Base-by-base conservation (phyloP, 2,888 invertebrate genomes). In the Pilophorus perplexus region DNA sequence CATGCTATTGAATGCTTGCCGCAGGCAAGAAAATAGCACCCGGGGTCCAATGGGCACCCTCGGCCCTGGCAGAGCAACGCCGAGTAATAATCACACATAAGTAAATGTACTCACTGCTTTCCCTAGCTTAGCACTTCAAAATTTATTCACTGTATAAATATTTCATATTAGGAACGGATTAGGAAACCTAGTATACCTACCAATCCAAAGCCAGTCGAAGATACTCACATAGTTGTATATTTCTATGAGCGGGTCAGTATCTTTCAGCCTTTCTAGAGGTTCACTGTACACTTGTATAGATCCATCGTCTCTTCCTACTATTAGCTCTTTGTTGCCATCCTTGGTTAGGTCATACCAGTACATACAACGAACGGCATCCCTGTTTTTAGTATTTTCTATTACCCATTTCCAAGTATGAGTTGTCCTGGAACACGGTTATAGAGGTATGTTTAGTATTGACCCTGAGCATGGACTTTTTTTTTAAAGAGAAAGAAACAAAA, bases 261-360 rank as follows among this genome's bases (percentile, higher is more conserved):
- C 73, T 25, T 79, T 79, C 67, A 78, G 74, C 1, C 79, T 80
- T 66, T 80, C 80, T 50, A 76, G 78, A 23, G 82, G 79, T 40
- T 83, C 75, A 20, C 82, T 81, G 72, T 90, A 86, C 10, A 94
- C 82, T 71, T 95, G 92, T 59, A 97, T 82, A 37, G 85, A 84
- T 8, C 97, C 97, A 79, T 96, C 94, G 71, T 89, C 86, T 42
- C 93, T 85, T 2, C 94, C 96, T 71, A 95, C 85, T 18, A 89
- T 78, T 59, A 94, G 81, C 68, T 93, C 86, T 70, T 83, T 81
- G 67, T 87, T 81, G 20, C 86, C 87, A 74, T 85, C 86, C 16
- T 81, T 83, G 52, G 85, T 84, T 71, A 91, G 79, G 74, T 88
- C 86, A 72, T 84, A 87, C 71, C 72, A 73, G 37, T 70, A 68